Percentiles rank a stretch among this genome's conserved stretches.
Evolutionary conservation across 2,888 invertebrate genomes (phyloP).

Genomic region (Alentia gelatinosa): DNA sequence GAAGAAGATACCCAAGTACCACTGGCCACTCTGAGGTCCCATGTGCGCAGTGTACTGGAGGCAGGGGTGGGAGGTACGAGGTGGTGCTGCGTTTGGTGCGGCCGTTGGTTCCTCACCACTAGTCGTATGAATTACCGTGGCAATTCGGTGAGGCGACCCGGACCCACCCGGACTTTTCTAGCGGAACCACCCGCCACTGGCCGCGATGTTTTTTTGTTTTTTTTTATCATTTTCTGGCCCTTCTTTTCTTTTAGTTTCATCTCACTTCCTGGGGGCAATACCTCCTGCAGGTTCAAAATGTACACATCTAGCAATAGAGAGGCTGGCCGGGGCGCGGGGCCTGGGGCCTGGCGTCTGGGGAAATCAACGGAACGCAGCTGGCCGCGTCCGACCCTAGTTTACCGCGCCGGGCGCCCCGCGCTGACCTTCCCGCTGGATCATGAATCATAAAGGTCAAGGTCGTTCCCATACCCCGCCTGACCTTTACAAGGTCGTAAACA

Average conservation of each 20-base stretch:
- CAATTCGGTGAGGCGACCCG: neutral
- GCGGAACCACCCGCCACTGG: too few relatives aligned
- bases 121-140: neutral
- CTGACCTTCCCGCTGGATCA: neutral
- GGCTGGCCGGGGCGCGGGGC: neutral
- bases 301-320: conserved; percentile 40
- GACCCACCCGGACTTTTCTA: neutral
- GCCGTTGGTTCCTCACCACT: neutral
- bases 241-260: neutral
- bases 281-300: neutral
- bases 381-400: conserved; percentile 18
- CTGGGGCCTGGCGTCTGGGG: neutral
- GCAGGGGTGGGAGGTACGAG: neutral
- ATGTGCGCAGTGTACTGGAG: too few relatives aligned
- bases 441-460: conserved; percentile 52
- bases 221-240: too few relatives aligned
- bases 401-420: neutral
- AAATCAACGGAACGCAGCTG: conserved; percentile 38
- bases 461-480: conserved; percentile 19
- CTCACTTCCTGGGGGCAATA: too few relatives aligned
- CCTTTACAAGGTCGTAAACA: conserved; percentile 51
- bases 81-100: neutral
- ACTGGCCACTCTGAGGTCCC: too few relatives aligned
- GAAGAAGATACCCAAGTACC: neutral
- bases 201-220: too few relatives aligned